Conservation (phyloP, 2,797 vertebrate species). For the Graptemys geographica region DNA sequence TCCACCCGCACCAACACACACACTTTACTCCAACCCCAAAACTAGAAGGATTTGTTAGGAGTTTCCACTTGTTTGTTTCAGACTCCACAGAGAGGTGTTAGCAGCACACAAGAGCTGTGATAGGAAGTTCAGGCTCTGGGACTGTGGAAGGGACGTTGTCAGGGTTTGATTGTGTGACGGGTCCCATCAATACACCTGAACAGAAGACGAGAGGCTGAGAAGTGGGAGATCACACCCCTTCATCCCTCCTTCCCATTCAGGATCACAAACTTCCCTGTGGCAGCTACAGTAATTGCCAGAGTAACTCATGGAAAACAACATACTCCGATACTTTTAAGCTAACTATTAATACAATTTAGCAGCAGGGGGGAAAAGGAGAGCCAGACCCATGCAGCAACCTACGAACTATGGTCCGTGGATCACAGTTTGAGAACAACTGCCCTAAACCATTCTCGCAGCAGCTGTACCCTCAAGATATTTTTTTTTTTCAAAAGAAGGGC, state of each 20-base stretch:
- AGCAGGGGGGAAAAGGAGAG: not conserved
- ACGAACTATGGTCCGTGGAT: not conserved
- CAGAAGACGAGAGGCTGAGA: not conserved
- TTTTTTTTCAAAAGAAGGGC: not conserved
- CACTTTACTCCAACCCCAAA: rapidly evolving
- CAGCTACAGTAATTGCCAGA: not conserved
- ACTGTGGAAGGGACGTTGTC: not conserved
- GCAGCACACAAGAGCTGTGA: not conserved
- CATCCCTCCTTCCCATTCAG: not conserved
- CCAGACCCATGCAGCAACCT: not conserved
- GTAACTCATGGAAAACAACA: not conserved
- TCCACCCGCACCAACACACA: rapidly evolving
- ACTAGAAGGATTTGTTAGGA: not conserved
- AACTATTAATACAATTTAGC: not conserved
- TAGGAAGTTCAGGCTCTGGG: not conserved
- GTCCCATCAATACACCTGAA: not conserved
- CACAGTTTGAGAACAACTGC: not conserved
- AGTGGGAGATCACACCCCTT: not conserved
- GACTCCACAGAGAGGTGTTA: not conserved
- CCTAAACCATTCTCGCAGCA: not conserved
- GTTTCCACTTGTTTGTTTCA: not conserved
- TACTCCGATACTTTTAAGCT: not conserved
- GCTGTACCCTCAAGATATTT: not conserved
- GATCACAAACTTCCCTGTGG: not conserved
- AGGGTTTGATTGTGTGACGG: not conserved